Base-by-base conservation (phyloP, 2,888 invertebrate species). In the Chymomyza procnemis region DNA sequence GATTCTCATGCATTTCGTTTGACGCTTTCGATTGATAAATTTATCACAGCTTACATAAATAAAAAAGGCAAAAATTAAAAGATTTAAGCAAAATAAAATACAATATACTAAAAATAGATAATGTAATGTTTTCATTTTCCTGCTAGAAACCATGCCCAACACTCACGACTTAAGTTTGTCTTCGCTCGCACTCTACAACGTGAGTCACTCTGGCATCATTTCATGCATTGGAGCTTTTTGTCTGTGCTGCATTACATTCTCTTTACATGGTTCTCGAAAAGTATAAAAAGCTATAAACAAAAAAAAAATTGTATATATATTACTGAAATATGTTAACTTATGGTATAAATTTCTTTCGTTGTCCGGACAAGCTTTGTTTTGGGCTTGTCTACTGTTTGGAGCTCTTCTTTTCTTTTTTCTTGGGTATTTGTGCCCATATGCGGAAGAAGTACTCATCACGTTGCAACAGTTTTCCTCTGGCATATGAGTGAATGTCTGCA, bases 381-480 rank as follows among this genome's bases (percentile, higher is more conserved):
- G 22, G 46, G 1, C 62, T 6, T 70, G 72, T 69, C 73, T 85
- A 85, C 73, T 85, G 83, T 52, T 85, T 85, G 46, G 85, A 85
- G 80, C 64, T 70, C 70, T 86, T 86, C 78, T 86, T 87, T 71
- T 84, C 86, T 63, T 79, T 83, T 59, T 77, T 84, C 47, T 84
- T 88, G 68, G 89, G 89, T 46, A 89, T 75, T 59, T 88, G 82
- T 8, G 89, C 89, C 79, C 80, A 97, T 92, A 97, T 95, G 81
- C 96, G 94, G 95, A 98, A 98, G 95, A 97, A 98, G 92, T 98
- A 98, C 92, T 98, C 97, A 90, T 97, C 97, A 86, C 95, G 94
- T 78, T 96, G 93, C 61, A 97, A 92, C 62, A 97, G 93, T 68
- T 95, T 95, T 74, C 96, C 95, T 79, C 96, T 94, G n/a, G 97